Evolutionary conservation across 2,113 vertebrate species (phyloP), one percentile per base, ranked within the genome.

Genomic region (Sebastes fasciatus): DNA sequence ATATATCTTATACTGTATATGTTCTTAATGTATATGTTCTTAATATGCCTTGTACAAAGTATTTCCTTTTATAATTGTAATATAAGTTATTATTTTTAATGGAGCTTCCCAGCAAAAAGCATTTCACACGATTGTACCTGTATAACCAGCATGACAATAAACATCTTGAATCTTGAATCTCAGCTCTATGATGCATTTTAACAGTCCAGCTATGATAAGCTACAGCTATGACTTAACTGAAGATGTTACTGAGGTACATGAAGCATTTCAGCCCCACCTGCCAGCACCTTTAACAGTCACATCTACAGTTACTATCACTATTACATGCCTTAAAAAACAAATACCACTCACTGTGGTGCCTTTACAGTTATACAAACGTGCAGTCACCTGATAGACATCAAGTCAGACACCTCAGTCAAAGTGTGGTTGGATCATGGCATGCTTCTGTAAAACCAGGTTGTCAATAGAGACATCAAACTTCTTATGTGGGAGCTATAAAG

Each of bases 381-480:
- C n/a, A 42, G 73, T 19, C 43, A 79, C 48, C 45, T 81, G 52
- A 70, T 12, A 42, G 8, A 68, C 62, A 62, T 77, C 60, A 77
- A 46, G 14, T 16, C 14, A 10, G 68, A 72, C 62, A 66, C 58
- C 55, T 81, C 17, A 51, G 51, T 58, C 12, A 26, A 34, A 26
- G 10, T n/a, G 23, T 48, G 46, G 51, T 58, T 71, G 79, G 54
- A 45, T 66, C 40, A 16, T 52, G 57, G 16, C 23, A 14, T 17
- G 49, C 13, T 62, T 19, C 55, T 54, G 42, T 19, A 1, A 34
- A 42, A 81, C 80, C 64, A 51, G 57, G 23, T 42, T 19, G 77
- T 64, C 46, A 66, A 17, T 48, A 58, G 45, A 70, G 4, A 68
- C 52, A 58, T 66, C 23, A 80, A 90, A 92, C 77, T 90, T 88